Percentiles rank a stretch among this genome's conserved stretches.
Evolutionary conservation across 1,140 invertebrate genomes (phyloP).

Genomic region (Drosophila tropicalis): DNA sequence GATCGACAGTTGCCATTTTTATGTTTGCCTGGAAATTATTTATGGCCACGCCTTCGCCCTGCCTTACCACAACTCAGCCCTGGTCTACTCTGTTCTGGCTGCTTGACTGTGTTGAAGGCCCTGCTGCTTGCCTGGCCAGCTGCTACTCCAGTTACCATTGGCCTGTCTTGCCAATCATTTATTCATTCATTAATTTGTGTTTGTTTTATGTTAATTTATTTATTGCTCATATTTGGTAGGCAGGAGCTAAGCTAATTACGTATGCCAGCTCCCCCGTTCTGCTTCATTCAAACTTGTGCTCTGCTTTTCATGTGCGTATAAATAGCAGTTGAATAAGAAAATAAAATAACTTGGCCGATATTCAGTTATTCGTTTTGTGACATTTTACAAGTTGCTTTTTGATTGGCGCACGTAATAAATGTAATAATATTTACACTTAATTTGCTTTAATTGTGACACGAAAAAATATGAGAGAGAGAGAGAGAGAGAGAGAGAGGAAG

Average conservation of each 20-base stretch:
- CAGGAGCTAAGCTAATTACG: slow-evolving; percentile 71
- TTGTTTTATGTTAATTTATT: slow-evolving; percentile 81
- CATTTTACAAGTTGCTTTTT: slow-evolving; percentile 77
- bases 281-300: too few species aligned
- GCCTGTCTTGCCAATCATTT: slow-evolving; percentile 60
- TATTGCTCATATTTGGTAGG: slow-evolving; percentile 50
- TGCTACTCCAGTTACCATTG: slow-evolving; percentile 6
- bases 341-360: slow-evolving; percentile 33
- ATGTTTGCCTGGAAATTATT: slow-evolving; percentile 60
- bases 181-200: slow-evolving; percentile 81
- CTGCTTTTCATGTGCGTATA: slow-evolving; percentile 57
- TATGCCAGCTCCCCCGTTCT: slow-evolving; percentile 21
- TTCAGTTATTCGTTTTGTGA: slow-evolving; percentile 44
- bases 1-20: slow-evolving; percentile 76
- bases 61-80: too few species aligned
- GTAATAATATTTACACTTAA: slow-evolving; percentile 70
- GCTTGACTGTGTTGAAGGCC: background rate
- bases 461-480: too few species aligned
- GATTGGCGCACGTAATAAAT: slow-evolving; percentile 68
- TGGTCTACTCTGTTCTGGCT: too few species aligned
- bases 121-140: background rate
- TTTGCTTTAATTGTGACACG: slow-evolving; percentile 66
- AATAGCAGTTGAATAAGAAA: slow-evolving; percentile 42
- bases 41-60: slow-evolving; percentile 38
- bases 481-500: too few species aligned